phyloP scores from a whole-genome alignment of 1,140 invertebrate species.

The Apocrypta bakeri region DNA sequence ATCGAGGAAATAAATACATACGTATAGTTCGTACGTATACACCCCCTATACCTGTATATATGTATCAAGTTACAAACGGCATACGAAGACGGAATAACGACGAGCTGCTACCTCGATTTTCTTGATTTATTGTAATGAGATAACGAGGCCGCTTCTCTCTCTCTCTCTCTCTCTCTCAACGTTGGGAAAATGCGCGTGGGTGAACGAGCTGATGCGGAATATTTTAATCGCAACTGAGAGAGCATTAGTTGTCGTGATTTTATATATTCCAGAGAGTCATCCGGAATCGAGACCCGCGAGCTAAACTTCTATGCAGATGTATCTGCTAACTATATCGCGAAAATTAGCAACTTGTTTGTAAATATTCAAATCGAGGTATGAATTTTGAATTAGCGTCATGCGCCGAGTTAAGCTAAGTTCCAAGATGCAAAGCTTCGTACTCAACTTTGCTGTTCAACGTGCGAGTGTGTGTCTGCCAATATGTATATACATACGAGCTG shows the following conservation, averaged over 20 bases:
- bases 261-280: neutral
- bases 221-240: no score
- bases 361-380: neutral
- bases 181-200: neutral
- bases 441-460: no score
- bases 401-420: neutral
- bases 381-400: neutral
- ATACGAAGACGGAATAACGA: no score
- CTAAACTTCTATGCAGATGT: neutral
- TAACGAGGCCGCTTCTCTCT: neutral
- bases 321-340: neutral
- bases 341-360: neutral
- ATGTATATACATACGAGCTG: neutral
- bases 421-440: neutral
- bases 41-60: no score
- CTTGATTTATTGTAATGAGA: neutral
- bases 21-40: no score
- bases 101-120: no score
- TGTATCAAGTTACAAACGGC: no score
- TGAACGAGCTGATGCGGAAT: no score
- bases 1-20: no score
- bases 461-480: no score
- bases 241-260: neutral
- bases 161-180: no score
- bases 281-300: neutral